Percentiles rank a stretch among this genome's conserved stretches.
Conservation (phyloP, 2,113 vertebrate genomes). For the Lophius piscatorius region DNA sequence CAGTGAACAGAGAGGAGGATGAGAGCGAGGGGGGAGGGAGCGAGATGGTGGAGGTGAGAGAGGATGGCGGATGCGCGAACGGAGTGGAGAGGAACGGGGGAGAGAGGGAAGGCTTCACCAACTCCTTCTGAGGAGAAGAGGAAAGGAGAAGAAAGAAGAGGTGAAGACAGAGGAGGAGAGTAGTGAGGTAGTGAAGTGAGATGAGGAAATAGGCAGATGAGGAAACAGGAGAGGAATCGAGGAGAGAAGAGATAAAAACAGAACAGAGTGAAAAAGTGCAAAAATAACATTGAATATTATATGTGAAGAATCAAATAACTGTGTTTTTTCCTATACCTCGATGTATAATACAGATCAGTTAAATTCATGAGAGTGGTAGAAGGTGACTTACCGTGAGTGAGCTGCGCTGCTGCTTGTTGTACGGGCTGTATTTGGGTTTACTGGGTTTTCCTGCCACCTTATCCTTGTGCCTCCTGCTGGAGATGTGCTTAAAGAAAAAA, state of each 20-base stretch:
- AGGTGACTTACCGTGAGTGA: constrained; percentile 85
- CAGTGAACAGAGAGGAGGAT: constrained; percentile 82
- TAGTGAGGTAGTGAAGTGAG: accelerated
- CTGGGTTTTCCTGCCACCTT: constrained; percentile 94
- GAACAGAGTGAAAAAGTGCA: not conserved
- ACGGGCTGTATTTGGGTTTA: constrained; percentile 97
- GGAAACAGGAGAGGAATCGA: not conserved
- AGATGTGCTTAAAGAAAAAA: constrained; percentile 90
- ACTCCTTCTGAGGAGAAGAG: constrained; percentile 84
- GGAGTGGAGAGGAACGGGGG: constrained; percentile 88
- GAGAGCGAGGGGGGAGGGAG: constrained; percentile 85
- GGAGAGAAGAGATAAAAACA: not conserved
- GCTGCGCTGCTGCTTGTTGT: constrained; percentile 85
- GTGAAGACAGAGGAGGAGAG: not conserved
- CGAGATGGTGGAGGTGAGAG: constrained; percentile 81
- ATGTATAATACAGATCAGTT: no score
- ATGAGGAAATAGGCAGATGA: not conserved
- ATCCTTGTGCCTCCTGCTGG: constrained; percentile 98
- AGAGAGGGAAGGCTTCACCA: constrained; percentile 87
- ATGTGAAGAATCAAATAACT: no score
- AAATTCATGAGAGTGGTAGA: not conserved
- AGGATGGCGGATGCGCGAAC: constrained; percentile 84
- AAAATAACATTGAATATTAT: not conserved
- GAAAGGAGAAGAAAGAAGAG: constrained; percentile 5
- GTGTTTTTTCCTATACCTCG: no score